These are phyloP conservation scores for Meloidogyne chitwoodi DNA, from an alignment of 1,140 invertebrate species.

Conservation along the genomic window DNA sequence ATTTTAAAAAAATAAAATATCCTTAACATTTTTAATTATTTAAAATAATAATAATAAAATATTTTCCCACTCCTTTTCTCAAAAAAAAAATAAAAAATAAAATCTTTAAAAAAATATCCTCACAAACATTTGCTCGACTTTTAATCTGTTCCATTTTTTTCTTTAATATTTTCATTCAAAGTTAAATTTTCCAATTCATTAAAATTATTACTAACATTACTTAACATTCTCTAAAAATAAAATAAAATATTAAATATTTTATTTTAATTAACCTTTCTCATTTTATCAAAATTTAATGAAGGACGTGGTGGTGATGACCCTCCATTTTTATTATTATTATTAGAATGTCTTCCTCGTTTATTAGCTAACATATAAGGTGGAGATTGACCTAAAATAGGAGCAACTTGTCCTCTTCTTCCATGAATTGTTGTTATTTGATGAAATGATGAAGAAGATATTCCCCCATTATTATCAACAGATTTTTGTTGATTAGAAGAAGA, in stretches of 20 bases:
- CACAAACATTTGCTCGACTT: not conserved
- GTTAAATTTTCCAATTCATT: not conserved
- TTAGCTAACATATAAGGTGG: conserved; percentile 35
- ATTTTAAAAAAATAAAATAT: not conserved
- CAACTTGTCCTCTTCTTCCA: conserved; percentile 9
- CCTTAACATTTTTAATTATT: not conserved
- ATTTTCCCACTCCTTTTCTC: not conserved
- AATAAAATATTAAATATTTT: not conserved
- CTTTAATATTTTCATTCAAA: conserved; percentile 4
- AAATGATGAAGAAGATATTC: not conserved
- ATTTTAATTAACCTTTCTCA: conserved; percentile 40
- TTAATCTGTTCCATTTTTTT: conserved; percentile 9
- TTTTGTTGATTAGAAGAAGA: conserved; percentile 10
- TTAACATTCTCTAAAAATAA: not conserved
- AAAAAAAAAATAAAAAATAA: conserved; percentile 15
- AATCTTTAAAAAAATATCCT: conserved; percentile 3
- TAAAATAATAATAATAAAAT: not conserved
- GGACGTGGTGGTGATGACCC: conserved; percentile 28
- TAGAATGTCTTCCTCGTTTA: conserved; percentile 36
- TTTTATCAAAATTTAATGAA: conserved; percentile 47
- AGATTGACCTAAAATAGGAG: conserved; percentile 31
- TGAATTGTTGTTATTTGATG: not conserved
- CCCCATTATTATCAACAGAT: not conserved
- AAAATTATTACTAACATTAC: not conserved
- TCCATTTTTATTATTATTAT: not conserved